Evolutionary conservation across 2,797 vertebrate genomes (phyloP).

Genomic region (Tapirus indicus): DNA sequence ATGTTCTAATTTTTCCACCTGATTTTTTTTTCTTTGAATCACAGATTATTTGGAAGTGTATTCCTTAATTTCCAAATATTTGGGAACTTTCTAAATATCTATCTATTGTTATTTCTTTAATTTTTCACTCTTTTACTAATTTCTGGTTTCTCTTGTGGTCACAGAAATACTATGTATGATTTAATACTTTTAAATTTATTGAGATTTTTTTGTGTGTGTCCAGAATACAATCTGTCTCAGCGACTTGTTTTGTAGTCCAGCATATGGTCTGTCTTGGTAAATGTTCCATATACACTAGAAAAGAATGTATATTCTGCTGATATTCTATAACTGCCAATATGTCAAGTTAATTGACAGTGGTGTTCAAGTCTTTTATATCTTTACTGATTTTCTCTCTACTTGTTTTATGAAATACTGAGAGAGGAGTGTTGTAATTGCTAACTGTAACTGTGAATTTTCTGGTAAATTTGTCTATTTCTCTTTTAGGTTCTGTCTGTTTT

Average conservation of each 20-base stretch:
- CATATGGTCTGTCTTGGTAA: neutral
- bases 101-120: neutral
- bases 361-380: neutral
- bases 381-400: neutral
- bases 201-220: neutral
- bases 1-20: neutral
- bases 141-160: neutral
- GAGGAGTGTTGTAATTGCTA: too few relatives aligned
- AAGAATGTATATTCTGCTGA: neutral
- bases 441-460: too few relatives aligned
- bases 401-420: too few relatives aligned
- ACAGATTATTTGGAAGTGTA: neutral
- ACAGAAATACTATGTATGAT: neutral
- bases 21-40: conserved; percentile 24
- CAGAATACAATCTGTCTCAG: neutral
- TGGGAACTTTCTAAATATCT: neutral
- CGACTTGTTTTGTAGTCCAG: neutral
- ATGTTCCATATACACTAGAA: neutral
- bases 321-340: neutral
- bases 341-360: neutral
- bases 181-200: neutral
- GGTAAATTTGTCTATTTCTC: too few relatives aligned
- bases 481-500: too few relatives aligned
- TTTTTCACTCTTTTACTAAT: neutral
- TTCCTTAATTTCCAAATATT: neutral